phyloP scores from a whole-genome alignment of 2,113 vertebrate species.

The Burhinus bistriatus region DNA sequence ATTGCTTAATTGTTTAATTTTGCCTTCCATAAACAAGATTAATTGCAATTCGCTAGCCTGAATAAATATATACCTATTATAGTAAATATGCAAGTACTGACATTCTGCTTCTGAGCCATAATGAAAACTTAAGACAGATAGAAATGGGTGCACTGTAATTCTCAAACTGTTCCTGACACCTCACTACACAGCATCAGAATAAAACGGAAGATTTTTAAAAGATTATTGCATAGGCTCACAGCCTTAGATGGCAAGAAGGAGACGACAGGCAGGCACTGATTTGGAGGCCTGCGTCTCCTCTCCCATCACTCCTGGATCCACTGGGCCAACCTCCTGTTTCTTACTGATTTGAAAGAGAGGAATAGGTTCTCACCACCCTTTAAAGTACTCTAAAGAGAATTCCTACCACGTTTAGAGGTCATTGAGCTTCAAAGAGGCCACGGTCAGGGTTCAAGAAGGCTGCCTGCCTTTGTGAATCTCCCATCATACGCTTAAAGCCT shows the following conservation, averaged over 20 bases:
- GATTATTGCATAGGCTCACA: neutral
- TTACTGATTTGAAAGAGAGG: neutral
- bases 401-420: neutral
- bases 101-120: neutral
- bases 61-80: conserved; percentile 44
- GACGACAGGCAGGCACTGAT: fast-evolving
- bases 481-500: neutral
- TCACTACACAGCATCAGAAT: neutral
- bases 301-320: neutral
- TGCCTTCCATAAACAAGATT: conserved; percentile 54
- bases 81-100: conserved; percentile 39
- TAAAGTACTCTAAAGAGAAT: neutral
- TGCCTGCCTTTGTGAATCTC: neutral
- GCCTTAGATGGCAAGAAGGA: neutral
- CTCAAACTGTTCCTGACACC: neutral
- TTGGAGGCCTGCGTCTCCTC: neutral
- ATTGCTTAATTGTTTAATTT: conserved; percentile 60
- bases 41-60: conserved; percentile 50
- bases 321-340: neutral
- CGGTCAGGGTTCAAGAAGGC: neutral
- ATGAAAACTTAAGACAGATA: neutral
- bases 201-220: neutral
- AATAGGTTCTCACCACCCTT: neutral
- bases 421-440: neutral
- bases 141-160: neutral